Evolutionary conservation across 2,888 invertebrate species (phyloP), one percentile per base, ranked within the genome.

Genomic region (Patella pellucida): DNA sequence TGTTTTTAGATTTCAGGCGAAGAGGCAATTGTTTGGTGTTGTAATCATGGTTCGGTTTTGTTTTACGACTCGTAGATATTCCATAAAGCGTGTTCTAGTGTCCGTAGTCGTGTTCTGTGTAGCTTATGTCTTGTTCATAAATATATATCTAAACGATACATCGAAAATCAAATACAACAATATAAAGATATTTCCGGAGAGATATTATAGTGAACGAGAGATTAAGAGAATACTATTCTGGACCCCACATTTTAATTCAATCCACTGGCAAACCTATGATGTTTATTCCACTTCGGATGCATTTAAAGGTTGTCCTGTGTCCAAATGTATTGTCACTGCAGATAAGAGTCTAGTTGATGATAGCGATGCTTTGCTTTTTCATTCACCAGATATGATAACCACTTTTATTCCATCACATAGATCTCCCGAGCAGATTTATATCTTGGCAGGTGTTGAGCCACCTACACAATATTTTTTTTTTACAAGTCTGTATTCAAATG

Each of bases 361-460:
- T 9, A 19, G 50, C 3, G 68, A 73, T 68, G 73, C 52, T 9
- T 51, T 73, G 2, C n/a, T 73, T 27, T 73, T 68, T 31, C 73
- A 73, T 73, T 31, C 51, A 9, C 23, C 12, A 5, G 73, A 73
- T 27, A 16, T 73, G 15, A 23, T n/a, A n/a, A n/a, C n/a, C 19
- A 52, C 19, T 31, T 51, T 27, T n/a, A n/a, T 62, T 16, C 72
- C 72, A 67, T 19, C 41, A 67, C 62, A 72, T 50, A 31, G 72
- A 1, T 68, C 52, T n/a, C 50, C 12, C 9, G 52, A 73, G 14
- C 73, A 73, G 41, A 31, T 73, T 11, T 73, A 52, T 41, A 16
- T 68, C 16, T 69, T 73, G 9, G 4, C 9, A 14, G 52, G 16
- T 23, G 11, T 15, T 14, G 73, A 73, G 52, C 27, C 73, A 7